Percentiles rank a stretch among this genome's conserved stretches.
These are phyloP conservation scores for Masnerella sp. DNA, from an alignment of 2,888 invertebrate species.

Conservation along the genomic window DNA sequence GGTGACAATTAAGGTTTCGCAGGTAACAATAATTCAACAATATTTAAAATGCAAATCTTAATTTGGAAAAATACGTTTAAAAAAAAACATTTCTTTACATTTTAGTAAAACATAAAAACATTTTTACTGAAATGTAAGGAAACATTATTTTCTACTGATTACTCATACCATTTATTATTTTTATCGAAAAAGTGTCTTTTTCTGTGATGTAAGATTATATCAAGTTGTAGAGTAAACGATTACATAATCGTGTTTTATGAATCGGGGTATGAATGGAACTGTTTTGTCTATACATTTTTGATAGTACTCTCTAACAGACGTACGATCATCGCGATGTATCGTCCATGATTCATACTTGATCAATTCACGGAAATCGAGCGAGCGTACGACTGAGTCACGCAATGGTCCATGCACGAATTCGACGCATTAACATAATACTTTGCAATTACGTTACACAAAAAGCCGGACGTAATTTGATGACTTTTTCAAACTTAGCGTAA, in stretches of 20 bases:
- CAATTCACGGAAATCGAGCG: conserved; percentile 17
- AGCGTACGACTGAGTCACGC: conserved; percentile 18
- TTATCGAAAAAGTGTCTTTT: too few species aligned
- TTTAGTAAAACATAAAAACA: too few species aligned
- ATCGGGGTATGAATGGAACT: background rate
- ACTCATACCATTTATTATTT: too few species aligned
- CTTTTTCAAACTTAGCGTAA: background rate
- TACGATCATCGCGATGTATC: background rate
- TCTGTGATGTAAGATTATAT: too few species aligned
- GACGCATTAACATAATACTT: background rate
- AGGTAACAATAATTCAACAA: too few species aligned
- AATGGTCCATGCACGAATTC: conserved; percentile 6
- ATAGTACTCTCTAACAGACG: background rate
- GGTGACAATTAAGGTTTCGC: too few species aligned
- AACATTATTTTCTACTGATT: too few species aligned
- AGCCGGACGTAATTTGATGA: background rate
- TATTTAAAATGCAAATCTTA: too few species aligned
- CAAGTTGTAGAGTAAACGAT: too few species aligned
- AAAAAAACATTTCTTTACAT: too few species aligned
- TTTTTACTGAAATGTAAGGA: too few species aligned
- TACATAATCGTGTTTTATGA: background rate
- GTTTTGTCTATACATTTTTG: conserved; percentile 4
- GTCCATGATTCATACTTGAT: conserved; percentile 25
- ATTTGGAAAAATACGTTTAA: too few species aligned
- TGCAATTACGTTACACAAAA: background rate